phyloP scores from a whole-genome alignment of 2,113 vertebrate species.

The Campylorhamphus procurvoides region DNA sequence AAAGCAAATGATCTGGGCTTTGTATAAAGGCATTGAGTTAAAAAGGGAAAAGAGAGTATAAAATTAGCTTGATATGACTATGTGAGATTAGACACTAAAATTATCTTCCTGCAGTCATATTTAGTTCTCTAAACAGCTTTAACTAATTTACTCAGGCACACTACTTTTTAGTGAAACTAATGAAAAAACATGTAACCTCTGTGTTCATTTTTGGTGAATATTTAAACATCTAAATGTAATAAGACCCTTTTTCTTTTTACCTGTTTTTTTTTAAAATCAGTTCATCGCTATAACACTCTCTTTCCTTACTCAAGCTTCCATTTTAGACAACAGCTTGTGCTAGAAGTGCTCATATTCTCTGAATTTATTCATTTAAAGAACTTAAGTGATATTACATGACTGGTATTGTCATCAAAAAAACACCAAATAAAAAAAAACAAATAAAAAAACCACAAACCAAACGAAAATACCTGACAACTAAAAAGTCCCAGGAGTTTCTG shows the following conservation, averaged over 20 bases:
- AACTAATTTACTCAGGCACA: neutral
- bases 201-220: neutral
- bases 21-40: neutral
- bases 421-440: neutral
- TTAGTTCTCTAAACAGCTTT: constrained; percentile 32
- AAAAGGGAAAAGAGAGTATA: neutral
- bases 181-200: neutral
- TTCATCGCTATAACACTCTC: neutral
- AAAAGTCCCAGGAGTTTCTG: neutral
- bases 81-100: constrained; percentile 30
- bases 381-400: neutral
- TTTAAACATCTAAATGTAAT: neutral
- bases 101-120: neutral
- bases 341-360: neutral
- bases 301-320: neutral
- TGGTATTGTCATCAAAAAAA: neutral
- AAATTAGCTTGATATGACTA: constrained; percentile 20
- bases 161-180: neutral
- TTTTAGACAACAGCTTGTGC: neutral
- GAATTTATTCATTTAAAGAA: neutral
- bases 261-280: neutral
- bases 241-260: neutral
- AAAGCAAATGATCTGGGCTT: neutral
- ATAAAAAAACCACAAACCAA: neutral
- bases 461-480: neutral